Base-by-base conservation (phyloP, 1,140 invertebrate species). In the Heliconius hermathena region DNA sequence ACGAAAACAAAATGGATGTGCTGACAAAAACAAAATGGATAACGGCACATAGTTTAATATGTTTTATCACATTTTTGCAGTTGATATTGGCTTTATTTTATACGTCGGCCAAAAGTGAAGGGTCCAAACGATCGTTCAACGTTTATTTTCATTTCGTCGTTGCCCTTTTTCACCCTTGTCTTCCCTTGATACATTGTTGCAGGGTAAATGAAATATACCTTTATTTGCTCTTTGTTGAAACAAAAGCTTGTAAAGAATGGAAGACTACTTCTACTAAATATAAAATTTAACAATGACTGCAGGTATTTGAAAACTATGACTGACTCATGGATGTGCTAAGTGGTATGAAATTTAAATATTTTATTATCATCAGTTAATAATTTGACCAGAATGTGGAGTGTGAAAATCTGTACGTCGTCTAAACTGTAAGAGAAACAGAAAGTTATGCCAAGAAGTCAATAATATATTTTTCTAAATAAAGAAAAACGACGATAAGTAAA, bases 81-180 rank as follows among this genome's bases (percentile, higher is more conserved):
- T 78, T 73, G 74, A 78, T 81, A 81, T 82, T 84, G 81, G 81
- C 81, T 88, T 85, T 83, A 82, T 84, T 89, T 84, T 80, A 79
- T 78, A 80, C 82, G 86, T 88, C 82, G 84, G 80, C 82, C 83
- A 81, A 83, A 83, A 78, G 70, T 87, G 85, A 88, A 87, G 85
- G 89, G 88, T 86, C 85, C 81, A 88, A 90, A 85, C 87, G 89
- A 92, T 91, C 89, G 89, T 91, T 92, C 88, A 91, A 88, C 88
- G 89, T 90, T 90, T 91, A 89, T 92, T 92, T 92, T 92, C 78
- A 91, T 90, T 91, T 90, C 87, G 85, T 82, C 78, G 74, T 85
- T 87, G 87, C 86, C 89, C 87, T 87, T 91, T 92, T 90, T 86
- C 87, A 92, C 90, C 89, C 82, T 83, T 77, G 82, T 83, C 82